Evolutionary conservation across 2,888 invertebrate genomes (phyloP), one percentile per base, ranked within the genome.

Genomic region (Ephialtes manifestator): DNA sequence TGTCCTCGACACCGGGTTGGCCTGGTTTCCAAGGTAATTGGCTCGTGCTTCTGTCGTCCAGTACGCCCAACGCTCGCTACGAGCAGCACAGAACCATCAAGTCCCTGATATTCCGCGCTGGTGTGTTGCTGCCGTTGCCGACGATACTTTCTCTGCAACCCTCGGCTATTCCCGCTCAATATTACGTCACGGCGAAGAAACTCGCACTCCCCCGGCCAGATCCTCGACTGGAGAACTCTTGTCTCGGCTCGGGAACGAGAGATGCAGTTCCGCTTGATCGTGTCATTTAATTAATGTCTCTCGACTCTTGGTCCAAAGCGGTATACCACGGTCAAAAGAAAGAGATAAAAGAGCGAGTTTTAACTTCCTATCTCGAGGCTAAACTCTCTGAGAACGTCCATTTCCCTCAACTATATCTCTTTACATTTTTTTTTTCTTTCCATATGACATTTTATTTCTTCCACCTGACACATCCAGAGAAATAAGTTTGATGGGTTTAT

Each of bases 1-100:
- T 53, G 79, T 60, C 67, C 81, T 77, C 76, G 67, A 74, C 39
- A 67, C 35, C 53, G 48, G 79, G 72, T 83, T 88, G 89, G 81
- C 88, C 90, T 82, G 88, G 84, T 90, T 90, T 89, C 87, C 87
- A 85, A 81, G 84, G 80, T 85, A 88, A 89, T 89, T 90, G 89
- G 89, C 87, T 83, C 76, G 74, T 72, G 48, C 43, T 81, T 63
- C 58, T 60, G 55, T 48, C 48, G 68, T 75, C 74, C 74, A 28
- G 65, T 39, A 20, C 65, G n/a, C 71, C 35, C 15, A 60, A 35
- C 28, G 48, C 15, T 65, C 43, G 43, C 65, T 65, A 31, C 65
- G 20, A 65, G 24, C 43, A 39, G 53, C 53, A 24, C 24, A 67
- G 48, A 18, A 39, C 39, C 65, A 65, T 39, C 65, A 39, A 39